Base-by-base conservation (phyloP, 1,140 invertebrate genomes). In the Calosoma granatense region DNA sequence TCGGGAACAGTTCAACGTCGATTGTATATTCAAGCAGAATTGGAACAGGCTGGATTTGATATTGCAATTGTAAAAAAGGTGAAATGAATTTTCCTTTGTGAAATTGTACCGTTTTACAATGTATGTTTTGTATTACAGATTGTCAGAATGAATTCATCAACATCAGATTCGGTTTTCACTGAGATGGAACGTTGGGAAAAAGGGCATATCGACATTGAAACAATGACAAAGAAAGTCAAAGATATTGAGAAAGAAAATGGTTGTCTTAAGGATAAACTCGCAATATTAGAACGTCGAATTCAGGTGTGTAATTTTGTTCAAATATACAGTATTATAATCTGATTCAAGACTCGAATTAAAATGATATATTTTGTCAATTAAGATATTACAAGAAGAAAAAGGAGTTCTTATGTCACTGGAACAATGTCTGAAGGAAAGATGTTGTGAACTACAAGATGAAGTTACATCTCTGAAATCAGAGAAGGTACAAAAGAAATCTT, bases 1-100 rank as follows among this genome's bases (percentile, higher is more conserved):
- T 82, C 88, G 0, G 81, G 82, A 0, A 80, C 79, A 17, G 74
- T 84, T 0, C 88, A 92, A 64, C 81, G 86, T 23, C 82, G 84
- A 59, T 78, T 97, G 9, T 93, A 94, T 70, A 83, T 96, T 51
- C 93, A 97, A 73, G 89, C 92, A 4, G 90, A 93, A 70, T 72
- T 94, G 21, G 84, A 87, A 63, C 87, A 90, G 67, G 90, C 90
- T 17, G 90, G 90, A 6, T 81, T 92, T 53, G 86, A 91, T 63
- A 77, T 85, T 3, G 71, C 78, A 22, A 74, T 77, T 26, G 72
- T 94, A 22, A 81, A 84, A 66, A 86, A 90, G 78, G 84, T 87
- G 63, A 65, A 36, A 52, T 51, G 39, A 60, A 22, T 55, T 9
- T 55, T 20, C 15, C 30, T 17, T n/a, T 1, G n/a, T 22, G n/a